Evolutionary conservation across 1,140 invertebrate species (phyloP).

Genomic region (Aphelinus atriplicis): DNA sequence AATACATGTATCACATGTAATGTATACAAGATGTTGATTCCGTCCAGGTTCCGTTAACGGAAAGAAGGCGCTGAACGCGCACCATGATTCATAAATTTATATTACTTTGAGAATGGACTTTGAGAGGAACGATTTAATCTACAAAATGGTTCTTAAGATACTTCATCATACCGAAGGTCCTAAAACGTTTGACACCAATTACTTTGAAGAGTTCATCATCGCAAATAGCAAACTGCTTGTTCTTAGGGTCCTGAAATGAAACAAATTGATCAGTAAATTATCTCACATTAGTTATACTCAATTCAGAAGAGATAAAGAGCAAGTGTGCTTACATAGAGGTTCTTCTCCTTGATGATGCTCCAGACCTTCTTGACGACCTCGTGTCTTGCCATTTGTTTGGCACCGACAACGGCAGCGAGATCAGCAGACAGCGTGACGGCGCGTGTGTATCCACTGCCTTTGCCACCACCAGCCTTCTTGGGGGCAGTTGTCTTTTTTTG

Average conservation of each 20-base stretch:
- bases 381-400: conserved; percentile 86
- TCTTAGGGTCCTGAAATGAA: conserved; percentile 81
- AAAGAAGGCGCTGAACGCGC: not conserved
- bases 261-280: not conserved
- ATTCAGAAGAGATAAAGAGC: not conserved
- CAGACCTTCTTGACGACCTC: conserved; percentile 94
- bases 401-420: conserved; percentile 85
- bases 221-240: conserved; percentile 93
- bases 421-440: conserved; percentile 86
- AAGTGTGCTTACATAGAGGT: conserved; percentile 76
- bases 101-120: not conserved
- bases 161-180: conserved; percentile 95
- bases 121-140: conserved; percentile 66
- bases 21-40: conserved; percentile 1
- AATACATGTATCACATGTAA: not conserved
- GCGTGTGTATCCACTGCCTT: conserved; percentile 83
- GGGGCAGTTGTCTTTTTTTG: conserved; percentile 64
- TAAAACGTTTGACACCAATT: conserved; percentile 89
- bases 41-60: not conserved
- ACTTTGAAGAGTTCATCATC: conserved; percentile 90
- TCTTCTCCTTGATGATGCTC: conserved; percentile 91
- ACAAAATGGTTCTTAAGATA: conserved; percentile 91
- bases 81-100: conserved; percentile 1
- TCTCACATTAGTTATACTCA: not conserved
- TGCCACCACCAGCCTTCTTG: conserved; percentile 69